Evolutionary conservation across 2,113 vertebrate species (phyloP), one percentile per base, ranked within the genome.

Genomic region (Progne subis): DNA sequence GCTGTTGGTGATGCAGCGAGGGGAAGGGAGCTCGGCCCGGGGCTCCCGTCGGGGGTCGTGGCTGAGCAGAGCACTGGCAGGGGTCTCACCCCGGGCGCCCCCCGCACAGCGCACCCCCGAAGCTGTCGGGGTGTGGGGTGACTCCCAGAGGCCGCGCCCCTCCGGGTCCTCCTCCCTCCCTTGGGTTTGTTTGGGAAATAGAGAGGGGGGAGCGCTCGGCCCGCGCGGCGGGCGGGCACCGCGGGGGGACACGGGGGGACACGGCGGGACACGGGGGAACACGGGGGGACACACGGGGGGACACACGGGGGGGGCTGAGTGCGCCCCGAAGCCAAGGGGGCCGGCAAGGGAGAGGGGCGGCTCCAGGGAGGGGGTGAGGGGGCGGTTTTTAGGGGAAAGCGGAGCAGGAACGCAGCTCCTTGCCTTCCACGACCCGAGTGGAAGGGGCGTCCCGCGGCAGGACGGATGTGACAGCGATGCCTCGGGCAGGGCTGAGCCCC

Each of bases 381-480:
- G 37, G 37, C 2, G 11, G 5, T 31, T 47, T 24, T 8, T 11
- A 1, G n/a, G 37, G 20, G 17, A 19, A 18, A 47, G 60, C 0
- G 7, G 59, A 60, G 46, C 41, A 14, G 28, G 24, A n/a, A 11
- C 26, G 5, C 14, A 18, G 11, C 32, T 70, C 17, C 29, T 4
- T 5, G 12, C 19, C 41, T n/a, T 14, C 55, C 55, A 8, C 19
- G 14, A 13, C 47, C n/a, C 76, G 18, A 25, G 44, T 37, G 37
- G 37, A 37, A 37, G 37, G 8, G 16, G 37, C 75, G 29, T 11
- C 46, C 25, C 20, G 25, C 15, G 21, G 11, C 52, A 19, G 79
- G 31, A 85, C 13, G 46, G 67, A 21, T 31, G 28, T 20, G 50
- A 32, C 53, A 69, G 11, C 8, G 69, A 14, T 34, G 47, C 47